Percentiles rank a stretch among this genome's conserved stretches.
Evolutionary conservation across 2,113 vertebrate species (phyloP).

Genomic region (Lagopus muta): DNA sequence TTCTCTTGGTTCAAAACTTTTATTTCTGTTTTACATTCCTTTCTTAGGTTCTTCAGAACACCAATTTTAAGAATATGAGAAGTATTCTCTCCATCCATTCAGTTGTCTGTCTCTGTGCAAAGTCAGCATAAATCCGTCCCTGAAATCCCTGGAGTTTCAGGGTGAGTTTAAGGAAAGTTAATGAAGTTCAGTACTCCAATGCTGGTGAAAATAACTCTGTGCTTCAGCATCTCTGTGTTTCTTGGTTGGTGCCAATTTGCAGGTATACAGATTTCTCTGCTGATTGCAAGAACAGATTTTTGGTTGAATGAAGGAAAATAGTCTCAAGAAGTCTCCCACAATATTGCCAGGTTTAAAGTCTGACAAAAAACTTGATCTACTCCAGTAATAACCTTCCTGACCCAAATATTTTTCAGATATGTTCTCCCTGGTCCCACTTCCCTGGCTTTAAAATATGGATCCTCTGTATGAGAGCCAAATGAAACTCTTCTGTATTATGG

Average conservation of each 20-base stretch:
- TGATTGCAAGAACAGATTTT: slow-evolving; percentile 49
- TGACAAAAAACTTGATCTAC: not conserved
- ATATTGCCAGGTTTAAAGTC: not conserved
- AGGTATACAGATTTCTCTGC: slow-evolving; percentile 19
- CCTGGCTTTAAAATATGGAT: not conserved
- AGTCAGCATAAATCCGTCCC: not conserved
- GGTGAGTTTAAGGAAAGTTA: not conserved
- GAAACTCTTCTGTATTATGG: not conserved
- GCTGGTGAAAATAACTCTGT: not conserved
- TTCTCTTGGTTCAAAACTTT: not conserved
- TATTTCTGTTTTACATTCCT: not conserved
- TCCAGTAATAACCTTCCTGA: not conserved
- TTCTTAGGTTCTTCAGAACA: not conserved
- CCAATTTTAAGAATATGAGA: not conserved
- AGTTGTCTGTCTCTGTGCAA: not conserved
- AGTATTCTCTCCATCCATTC: not conserved
- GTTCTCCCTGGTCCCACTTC: not conserved
- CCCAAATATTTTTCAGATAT: not conserved
- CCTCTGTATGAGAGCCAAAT: not conserved
- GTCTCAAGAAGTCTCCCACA: not conserved
- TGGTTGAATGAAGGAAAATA: not conserved
- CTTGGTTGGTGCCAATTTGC: not conserved
- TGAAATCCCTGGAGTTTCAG: not conserved
- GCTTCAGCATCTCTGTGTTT: not conserved
- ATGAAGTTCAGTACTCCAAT: not conserved